Percentiles rank a stretch among this genome's conserved stretches.
Conservation (phyloP, 2,888 invertebrate species). For the Orgyia antiqua region DNA sequence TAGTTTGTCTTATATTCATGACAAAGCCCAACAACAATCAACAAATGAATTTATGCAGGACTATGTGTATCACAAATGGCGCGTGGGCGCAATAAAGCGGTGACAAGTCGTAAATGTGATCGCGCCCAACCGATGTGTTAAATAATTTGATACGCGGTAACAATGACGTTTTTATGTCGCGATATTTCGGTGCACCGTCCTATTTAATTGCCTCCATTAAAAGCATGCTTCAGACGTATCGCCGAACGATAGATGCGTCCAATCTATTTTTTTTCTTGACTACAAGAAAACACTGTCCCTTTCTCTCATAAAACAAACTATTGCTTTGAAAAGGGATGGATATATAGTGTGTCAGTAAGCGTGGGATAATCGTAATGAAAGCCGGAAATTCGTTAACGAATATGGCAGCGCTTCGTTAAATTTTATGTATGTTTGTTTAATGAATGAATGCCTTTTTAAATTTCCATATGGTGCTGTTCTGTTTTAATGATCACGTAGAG, state of each 20-base stretch:
- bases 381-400: slow-evolving; percentile 75
- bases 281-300: slow-evolving; percentile 22
- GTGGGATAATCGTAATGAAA: slow-evolving; percentile 56
- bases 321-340: slow-evolving; percentile 38
- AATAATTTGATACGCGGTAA: slow-evolving; percentile 69
- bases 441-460: slow-evolving; percentile 71
- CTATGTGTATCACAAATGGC: slow-evolving; percentile 49
- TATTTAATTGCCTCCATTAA: slow-evolving; percentile 71
- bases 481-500: slow-evolving; percentile 36
- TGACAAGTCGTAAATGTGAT: slow-evolving; percentile 58
- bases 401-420: slow-evolving; percentile 72
- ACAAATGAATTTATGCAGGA: slow-evolving; percentile 38
- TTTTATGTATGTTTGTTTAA: slow-evolving; percentile 72
- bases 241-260: slow-evolving; percentile 57
- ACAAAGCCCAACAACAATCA: no score
- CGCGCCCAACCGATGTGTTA: slow-evolving; percentile 55
- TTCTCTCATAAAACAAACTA: slow-evolving; percentile 27
- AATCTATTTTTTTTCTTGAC: slow-evolving; percentile 30
- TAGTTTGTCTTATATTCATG: no score
- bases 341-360: slow-evolving; percentile 31
- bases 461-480: slow-evolving; percentile 56
- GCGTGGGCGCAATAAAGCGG: slow-evolving; percentile 53
- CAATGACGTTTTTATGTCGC: slow-evolving; percentile 66
- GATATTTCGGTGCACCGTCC: slow-evolving; percentile 64
- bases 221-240: slow-evolving; percentile 61